These are phyloP conservation scores for Hemicentrotus pulcherrimus DNA, from an alignment of 35 echinoderm and acorn worm species.

Conservation along the genomic window DNA sequence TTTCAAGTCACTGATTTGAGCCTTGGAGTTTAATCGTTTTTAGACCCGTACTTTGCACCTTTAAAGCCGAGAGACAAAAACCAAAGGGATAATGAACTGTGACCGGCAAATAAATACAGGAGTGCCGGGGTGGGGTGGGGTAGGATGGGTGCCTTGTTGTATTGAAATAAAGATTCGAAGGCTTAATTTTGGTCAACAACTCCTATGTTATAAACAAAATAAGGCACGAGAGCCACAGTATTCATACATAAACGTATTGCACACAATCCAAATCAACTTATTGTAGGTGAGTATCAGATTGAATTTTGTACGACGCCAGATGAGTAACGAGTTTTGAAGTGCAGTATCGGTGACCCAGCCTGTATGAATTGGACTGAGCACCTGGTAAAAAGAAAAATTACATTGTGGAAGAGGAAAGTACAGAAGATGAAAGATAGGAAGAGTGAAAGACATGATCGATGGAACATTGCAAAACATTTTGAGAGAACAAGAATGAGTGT, in stretches of 20 bases:
- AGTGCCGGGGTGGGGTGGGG: neutral
- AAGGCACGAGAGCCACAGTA: too few relatives aligned
- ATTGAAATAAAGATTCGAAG: too few relatives aligned
- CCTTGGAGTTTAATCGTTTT: slow-evolving; percentile 10
- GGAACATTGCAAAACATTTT: slow-evolving; percentile 12
- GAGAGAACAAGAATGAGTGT: neutral
- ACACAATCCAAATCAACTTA: too few relatives aligned
- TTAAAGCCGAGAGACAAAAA: neutral
- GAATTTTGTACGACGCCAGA: too few relatives aligned
- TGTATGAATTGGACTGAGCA: neutral
- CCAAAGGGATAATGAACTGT: neutral
- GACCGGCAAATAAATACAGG: neutral
- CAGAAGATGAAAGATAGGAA: neutral
- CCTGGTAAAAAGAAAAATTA: neutral
- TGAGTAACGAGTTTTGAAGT: neutral
- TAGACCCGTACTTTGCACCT: neutral
- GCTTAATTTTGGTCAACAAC: too few relatives aligned
- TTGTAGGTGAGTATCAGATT: too few relatives aligned
- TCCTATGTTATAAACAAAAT: too few relatives aligned
- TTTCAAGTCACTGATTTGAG: neutral
- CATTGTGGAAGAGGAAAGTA: neutral
- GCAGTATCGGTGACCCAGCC: neutral
- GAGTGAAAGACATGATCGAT: neutral
- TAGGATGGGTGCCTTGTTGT: neutral
- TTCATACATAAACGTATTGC: too few relatives aligned